These are phyloP conservation scores for Corvus moneduloides DNA, from an alignment of 2,113 vertebrate genomes.

Conservation along the genomic window DNA sequence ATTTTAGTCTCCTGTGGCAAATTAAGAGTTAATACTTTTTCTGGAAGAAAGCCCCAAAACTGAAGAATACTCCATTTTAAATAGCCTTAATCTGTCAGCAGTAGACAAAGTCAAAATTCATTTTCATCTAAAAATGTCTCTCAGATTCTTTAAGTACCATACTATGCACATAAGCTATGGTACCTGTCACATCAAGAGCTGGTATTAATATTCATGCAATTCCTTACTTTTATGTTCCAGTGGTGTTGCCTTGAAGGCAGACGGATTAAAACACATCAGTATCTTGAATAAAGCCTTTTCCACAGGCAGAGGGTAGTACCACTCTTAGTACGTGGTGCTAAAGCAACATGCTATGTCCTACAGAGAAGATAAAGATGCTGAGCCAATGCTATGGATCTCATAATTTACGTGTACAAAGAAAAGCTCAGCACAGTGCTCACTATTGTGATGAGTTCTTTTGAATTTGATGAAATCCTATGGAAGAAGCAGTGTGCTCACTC, in stretches of 20 bases:
- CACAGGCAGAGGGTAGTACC: not conserved
- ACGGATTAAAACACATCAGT: not conserved
- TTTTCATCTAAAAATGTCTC: constrained; percentile 28
- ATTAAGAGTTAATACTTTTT: not conserved
- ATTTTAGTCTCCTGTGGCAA: not conserved
- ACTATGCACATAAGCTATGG: not conserved
- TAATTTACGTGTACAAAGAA: not conserved
- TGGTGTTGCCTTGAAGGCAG: constrained; percentile 10
- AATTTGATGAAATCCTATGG: not conserved
- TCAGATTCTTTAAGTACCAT: not conserved
- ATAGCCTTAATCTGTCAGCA: constrained; percentile 35
- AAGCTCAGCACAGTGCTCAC: not conserved
- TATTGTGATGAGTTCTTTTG: not conserved
- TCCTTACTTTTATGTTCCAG: constrained; percentile 16
- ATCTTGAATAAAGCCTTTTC: not conserved
- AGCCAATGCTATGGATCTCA: not conserved
- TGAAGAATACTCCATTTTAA: not conserved
- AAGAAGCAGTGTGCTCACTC: not conserved
- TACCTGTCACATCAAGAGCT: constrained; percentile 15
- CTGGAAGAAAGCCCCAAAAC: not conserved
- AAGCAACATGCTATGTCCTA: not conserved
- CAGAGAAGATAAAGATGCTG: not conserved
- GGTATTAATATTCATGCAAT: constrained; percentile 1
- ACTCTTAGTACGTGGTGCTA: not conserved
- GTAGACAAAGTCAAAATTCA: not conserved